A percentile compares a stretch with the other conserved stretches of the same genome.
Evolutionary conservation across 2,797 vertebrate genomes (phyloP).

Genomic region (Acanthurus leucopareius): DNA sequence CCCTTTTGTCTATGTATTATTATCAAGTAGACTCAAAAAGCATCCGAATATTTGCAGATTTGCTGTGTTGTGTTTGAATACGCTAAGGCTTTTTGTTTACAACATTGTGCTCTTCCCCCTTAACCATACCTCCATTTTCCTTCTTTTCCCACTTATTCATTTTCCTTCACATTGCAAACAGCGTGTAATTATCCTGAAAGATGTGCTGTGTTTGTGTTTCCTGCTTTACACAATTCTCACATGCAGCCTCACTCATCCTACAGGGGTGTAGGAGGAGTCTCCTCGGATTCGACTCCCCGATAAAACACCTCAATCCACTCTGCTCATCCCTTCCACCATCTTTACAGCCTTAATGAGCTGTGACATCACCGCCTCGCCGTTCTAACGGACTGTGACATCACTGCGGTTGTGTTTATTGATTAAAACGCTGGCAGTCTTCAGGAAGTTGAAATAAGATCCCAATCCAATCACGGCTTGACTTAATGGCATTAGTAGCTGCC

Average conservation of each 20-base stretch:
- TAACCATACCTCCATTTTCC: background rate
- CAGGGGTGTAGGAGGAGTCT: conserved; percentile 29
- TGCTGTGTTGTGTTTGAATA: background rate
- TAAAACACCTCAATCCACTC: conserved; percentile 36
- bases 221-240: conserved; percentile 30
- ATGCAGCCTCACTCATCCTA: conserved; percentile 29
- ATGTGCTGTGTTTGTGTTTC: conserved; percentile 58
- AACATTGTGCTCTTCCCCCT: background rate
- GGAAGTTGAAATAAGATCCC: conserved; percentile 85
- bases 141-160: conserved; percentile 8
- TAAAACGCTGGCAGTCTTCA: conserved; percentile 83
- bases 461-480: conserved; percentile 84
- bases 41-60: background rate
- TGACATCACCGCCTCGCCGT: conserved; percentile 76
- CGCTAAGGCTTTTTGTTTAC: background rate
- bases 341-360: conserved; percentile 69
- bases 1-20: background rate
- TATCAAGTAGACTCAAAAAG: conserved; percentile 6
- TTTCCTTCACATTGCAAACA: conserved; percentile 41
- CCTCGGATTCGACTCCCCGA: conserved; percentile 4
- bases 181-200: conserved; percentile 65
- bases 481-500: conserved; percentile 88
- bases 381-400: conserved; percentile 82
- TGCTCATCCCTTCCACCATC: conserved; percentile 49
- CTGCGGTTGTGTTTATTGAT: conserved; percentile 83